Conservation (phyloP, 2,113 vertebrate species). For the Albula goreensis region DNA sequence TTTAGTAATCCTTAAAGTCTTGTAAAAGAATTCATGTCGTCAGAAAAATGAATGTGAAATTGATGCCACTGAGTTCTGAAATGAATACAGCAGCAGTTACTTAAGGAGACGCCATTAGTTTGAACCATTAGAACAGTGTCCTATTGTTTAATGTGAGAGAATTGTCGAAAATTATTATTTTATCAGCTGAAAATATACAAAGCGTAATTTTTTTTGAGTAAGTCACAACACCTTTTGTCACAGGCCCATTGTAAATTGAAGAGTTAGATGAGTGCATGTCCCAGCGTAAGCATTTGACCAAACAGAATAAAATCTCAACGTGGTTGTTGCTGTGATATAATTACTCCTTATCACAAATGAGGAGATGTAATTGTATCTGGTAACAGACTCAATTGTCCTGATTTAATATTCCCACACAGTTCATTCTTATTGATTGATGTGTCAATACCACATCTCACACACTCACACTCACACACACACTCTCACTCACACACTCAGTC, state of each 20-base stretch:
- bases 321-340: not conserved
- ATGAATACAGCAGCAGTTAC: too few relatives aligned
- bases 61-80: too few relatives aligned
- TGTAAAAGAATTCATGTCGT: too few relatives aligned
- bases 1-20: too few relatives aligned
- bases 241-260: not conserved
- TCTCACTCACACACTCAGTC: not conserved
- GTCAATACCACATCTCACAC: conserved; percentile 12
- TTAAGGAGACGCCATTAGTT: too few relatives aligned
- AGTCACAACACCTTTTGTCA: not conserved
- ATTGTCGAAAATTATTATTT: too few relatives aligned
- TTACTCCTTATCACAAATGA: not conserved
- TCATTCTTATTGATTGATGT: conserved; percentile 8
- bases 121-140: too few relatives aligned
- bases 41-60: too few relatives aligned
- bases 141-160: too few relatives aligned
- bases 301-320: not conserved
- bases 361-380: not conserved
- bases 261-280: not conserved
- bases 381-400: not conserved
- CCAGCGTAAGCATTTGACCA: not conserved
- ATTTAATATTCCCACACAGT: not conserved
- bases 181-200: not conserved
- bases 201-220: not conserved
- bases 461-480: not conserved